These are phyloP conservation scores for Galeruca laticollis DNA, from an alignment of 2,888 invertebrate genomes.

Conservation along the genomic window DNA sequence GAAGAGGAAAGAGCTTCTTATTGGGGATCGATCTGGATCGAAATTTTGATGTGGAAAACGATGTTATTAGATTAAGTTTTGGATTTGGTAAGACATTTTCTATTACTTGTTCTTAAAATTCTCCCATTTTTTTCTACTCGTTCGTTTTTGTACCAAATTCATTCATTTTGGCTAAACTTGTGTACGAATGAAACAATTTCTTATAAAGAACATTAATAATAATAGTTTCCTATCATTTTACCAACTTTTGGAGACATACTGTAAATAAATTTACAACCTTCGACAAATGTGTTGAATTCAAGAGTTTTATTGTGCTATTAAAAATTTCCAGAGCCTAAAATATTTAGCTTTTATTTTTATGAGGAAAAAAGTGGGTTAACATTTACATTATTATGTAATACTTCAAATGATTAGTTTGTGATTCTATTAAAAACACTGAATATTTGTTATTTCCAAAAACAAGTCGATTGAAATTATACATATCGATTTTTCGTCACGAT, in stretches of 20 bases:
- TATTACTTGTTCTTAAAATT: too few species aligned
- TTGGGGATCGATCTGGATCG: constrained; percentile 77
- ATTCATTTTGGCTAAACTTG: too few species aligned
- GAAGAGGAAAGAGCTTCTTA: constrained; percentile 80
- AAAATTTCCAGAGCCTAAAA: too few species aligned
- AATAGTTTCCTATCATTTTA: not conserved
- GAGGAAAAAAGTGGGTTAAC: not conserved
- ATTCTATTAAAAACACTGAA: not conserved
- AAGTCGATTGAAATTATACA: not conserved
- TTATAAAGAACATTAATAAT: not conserved
- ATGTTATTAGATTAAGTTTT: constrained; percentile 77
- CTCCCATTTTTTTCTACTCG: too few species aligned
- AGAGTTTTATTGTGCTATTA: too few species aligned
- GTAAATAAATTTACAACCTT: not conserved
- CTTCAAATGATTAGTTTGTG: not conserved
- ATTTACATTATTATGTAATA: constrained; percentile 1
- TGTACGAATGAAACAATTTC: too few species aligned
- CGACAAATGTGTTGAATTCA: too few species aligned
- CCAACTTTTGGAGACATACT: too few species aligned
- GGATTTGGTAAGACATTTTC: constrained; percentile 70
- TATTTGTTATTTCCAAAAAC: not conserved
- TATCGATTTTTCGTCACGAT: too few species aligned
- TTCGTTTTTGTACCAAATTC: too few species aligned
- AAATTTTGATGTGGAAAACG: constrained; percentile 72
- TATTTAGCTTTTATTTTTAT: not conserved